Base-by-base conservation (phyloP, 2,113 vertebrate species). In the Elgaria multicarinata region DNA sequence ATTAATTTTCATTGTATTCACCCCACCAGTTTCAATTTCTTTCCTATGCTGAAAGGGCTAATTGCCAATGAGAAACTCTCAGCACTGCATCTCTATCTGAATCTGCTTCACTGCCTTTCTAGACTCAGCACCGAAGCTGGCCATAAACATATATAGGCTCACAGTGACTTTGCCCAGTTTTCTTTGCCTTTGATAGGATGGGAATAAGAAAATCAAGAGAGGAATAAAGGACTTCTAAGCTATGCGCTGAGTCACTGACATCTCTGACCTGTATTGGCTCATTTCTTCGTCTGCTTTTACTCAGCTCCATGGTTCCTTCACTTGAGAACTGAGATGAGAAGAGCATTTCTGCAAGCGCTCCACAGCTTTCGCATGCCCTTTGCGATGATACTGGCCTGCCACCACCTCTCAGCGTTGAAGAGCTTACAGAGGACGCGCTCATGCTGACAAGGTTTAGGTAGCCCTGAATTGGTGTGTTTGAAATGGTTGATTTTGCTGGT, bases 11-110 rank as follows among this genome's bases (percentile, higher is more conserved):
- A n/a, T 16, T 83, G 39, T 1, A 20, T 81, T 0, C 0, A 12
- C n/a, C 82, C 28, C 0, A 20, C 64, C 81, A 55, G 22, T 42
- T 77, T 82, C 12, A 74, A 46, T 74, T 88, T 44, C 46, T 42
- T 83, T 36, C 0, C 8, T 85, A 42, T 4, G 81, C 31, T 28
- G 28, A 78, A 90, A 89, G 24, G 18, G 36, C 66, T 55, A 81
- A 83, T 14, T 72, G 1, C 33, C 31, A 74, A 67, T 5, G 89
- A 55, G 85, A 77, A 90, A 8, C 64, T 71, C 22, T 9, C 26
- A 82, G 39, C 3, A 14, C 28, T 81, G 76, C 13, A 36, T 1
- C 0, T 0, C 1, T 9, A 1, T 13, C 75, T 3, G 1, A 82
- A 44, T 82, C 55, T 33, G 31, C 50, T 74, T 89, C 72, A 76